A percentile compares a stretch with the other conserved stretches of the same genome.
Conservation (phyloP, 2,888 invertebrate species). For the Poecilobothrus nobilitatus region DNA sequence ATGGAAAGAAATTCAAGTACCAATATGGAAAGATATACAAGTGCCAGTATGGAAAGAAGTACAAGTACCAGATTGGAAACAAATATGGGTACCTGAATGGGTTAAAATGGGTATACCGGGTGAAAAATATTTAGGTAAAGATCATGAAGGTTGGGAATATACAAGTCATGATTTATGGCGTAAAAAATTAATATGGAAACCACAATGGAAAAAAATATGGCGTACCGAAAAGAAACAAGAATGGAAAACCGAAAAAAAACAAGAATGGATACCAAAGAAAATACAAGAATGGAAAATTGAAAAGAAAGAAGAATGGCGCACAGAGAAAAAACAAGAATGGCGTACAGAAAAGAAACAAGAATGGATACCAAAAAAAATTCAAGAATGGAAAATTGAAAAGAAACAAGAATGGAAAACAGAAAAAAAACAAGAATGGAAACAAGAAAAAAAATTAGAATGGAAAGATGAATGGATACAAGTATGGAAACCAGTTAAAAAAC, state of each 20-base stretch:
- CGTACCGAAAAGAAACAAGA: slow-evolving; percentile 67
- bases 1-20: slow-evolving; percentile 53
- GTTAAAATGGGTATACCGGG: slow-evolving; percentile 64
- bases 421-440: slow-evolving; percentile 66
- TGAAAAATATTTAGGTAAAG: slow-evolving; percentile 70
- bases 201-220: slow-evolving; percentile 69
- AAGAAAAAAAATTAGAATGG: slow-evolving; percentile 61
- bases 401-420: slow-evolving; percentile 73
- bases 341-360: slow-evolving; percentile 57
- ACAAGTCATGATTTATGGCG: slow-evolving; percentile 80
- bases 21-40: slow-evolving; percentile 58
- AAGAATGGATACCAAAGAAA: slow-evolving; percentile 64
- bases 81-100: slow-evolving; percentile 57
- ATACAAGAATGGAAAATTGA: slow-evolving; percentile 55
- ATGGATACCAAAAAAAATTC: slow-evolving; percentile 63
- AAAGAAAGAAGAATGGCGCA: slow-evolving; percentile 72
- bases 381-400: slow-evolving; percentile 56
- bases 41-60: slow-evolving; percentile 62
- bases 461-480: slow-evolving; percentile 54
- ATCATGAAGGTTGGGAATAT: slow-evolving; percentile 74
- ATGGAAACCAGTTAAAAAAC: slow-evolving; percentile 71
- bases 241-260: slow-evolving; percentile 55
- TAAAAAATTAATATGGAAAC: slow-evolving; percentile 63
- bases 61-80: slow-evolving; percentile 52
- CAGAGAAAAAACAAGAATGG: slow-evolving; percentile 65